Evolutionary conservation across 2,113 vertebrate species (phyloP), one percentile per base, ranked within the genome.

Genomic region (Hydrolagus affinis): DNA sequence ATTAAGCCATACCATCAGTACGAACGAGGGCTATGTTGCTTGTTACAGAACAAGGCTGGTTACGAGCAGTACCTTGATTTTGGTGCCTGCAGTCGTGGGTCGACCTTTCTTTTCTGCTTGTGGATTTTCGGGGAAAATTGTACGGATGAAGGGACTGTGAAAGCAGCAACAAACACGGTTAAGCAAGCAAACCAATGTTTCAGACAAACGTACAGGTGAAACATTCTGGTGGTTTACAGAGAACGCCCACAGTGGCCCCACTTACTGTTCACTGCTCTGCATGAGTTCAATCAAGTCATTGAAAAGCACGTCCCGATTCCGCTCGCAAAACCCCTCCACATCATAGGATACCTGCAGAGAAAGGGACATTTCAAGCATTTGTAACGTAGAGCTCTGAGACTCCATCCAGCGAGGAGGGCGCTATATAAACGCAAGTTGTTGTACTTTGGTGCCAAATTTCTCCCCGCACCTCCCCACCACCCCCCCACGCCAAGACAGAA

Each of bases 251-350:
- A 68, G 28, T 30, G 64, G 69, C 83, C 86, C n/a, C 86, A 95
- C 97, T 95, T 92, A 99, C 98, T 95, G 94, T 89, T 99, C 95
- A 89, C 97, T 99, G 95, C 97, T 98, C 90, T 99, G 98, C 98
- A 99, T 98, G 88, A 99, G 91, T 88, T 99, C 98, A 21, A 99
- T 98, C 90, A 99, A 93, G 91, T 99, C 98, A 88, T 88, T 97
- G 88, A 99, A 99, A 76, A 99, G 95, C 85, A 99, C 98, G 62
- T 99, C 98, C 78, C 97, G 93, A 91, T 99, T 99, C 88, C 97
- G 92, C 91, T 99, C 98, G 86, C 98, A 99, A 92, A 99, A 99
- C 85, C 97, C 97, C 17, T 98, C 97, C 77, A 97, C 96, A 44
- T 99, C 97, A 66, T 99, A 99, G 87, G 98, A 99, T 77, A 99